Base-by-base conservation (phyloP, 2,888 invertebrate genomes). In the Zaprionus bogoriensis region DNA sequence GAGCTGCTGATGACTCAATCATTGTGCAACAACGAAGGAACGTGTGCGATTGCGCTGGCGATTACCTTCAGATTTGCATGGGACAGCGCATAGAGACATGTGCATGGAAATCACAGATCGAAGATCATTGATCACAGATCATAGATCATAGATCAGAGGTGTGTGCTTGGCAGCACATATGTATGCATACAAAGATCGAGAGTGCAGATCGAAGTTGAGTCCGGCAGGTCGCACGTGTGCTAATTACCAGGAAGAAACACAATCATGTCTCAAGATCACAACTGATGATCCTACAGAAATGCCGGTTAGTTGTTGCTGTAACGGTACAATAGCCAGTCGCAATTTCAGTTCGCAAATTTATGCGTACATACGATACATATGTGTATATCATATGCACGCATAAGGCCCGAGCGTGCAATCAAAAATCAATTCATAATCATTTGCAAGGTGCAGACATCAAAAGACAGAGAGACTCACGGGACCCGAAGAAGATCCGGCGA, bases 381-480 rank as follows among this genome's bases (percentile, higher is more conserved):
- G 28, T 36, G 25, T 17, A 39, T 36, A 27, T 65, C 32, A 53
- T 57, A 71, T 66, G 23, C 42, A 72, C 55, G 25, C 48, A 54
- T 38, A 67, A 65, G 61, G 57, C 55, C 60, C 48, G 58, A 57
- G 50, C 32, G 32, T 69, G 86, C 89, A 89, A 89, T 89, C 89
- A 89, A 89, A 89, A 88, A 87, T 74, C 89, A 89, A 89, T 89
- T 89, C 89, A 89, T 89, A 89, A 89, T 77, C 89, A 89, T 88
- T 89, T 88, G 89, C 88, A 88, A 85, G 83, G 77, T 85, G 83
- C 79, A 79, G 80, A 79, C 79, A 59, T 45, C 77, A 53, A 50
- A 50, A 59, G 74, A 50, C 63, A 57, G 58, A 30, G 36, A 36
- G n/a, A n/a, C n/a, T n/a, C n/a, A 9, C n/a, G 14, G 17, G 32